Evolutionary conservation across 2,797 vertebrate species (phyloP).

Genomic region (Morus bassanus): DNA sequence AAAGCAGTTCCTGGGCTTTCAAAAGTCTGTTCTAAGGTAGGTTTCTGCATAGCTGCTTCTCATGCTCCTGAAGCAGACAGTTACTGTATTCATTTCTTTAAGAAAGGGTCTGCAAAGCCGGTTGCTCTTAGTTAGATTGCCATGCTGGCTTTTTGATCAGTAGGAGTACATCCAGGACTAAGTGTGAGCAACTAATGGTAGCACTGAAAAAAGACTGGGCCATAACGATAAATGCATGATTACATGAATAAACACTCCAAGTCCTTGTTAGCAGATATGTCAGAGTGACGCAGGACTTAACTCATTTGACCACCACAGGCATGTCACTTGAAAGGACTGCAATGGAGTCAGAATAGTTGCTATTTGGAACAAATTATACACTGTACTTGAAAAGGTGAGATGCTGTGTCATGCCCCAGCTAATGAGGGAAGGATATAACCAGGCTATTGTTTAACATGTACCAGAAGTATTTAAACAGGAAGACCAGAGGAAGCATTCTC

Average conservation of each 20-base stretch:
- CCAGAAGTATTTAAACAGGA: not conserved
- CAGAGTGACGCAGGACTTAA: accelerated
- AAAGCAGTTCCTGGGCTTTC: not conserved
- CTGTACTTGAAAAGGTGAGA: not conserved
- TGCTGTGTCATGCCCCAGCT: not conserved
- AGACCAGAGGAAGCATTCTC: not conserved
- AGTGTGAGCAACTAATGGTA: not conserved
- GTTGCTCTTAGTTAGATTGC: not conserved
- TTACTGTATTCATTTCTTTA: not conserved
- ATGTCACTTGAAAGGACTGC: not conserved
- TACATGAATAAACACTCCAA: not conserved
- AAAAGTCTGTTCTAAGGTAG: not conserved
- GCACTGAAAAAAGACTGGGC: not conserved
- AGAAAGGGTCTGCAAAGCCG: not conserved
- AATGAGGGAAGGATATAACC: not conserved
- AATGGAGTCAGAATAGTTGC: not conserved
- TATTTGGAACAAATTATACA: not conserved
- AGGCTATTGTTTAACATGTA: not conserved
- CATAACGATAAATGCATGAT: not conserved
- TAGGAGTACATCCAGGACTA: not conserved
- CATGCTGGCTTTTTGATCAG: not conserved
- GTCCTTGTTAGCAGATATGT: not conserved
- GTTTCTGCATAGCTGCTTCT: not conserved
- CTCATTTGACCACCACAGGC: not conserved
- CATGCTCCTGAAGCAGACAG: not conserved